These are phyloP conservation scores for Drosophila anceps DNA, from an alignment of 2,888 invertebrate genomes.

Conservation along the genomic window DNA sequence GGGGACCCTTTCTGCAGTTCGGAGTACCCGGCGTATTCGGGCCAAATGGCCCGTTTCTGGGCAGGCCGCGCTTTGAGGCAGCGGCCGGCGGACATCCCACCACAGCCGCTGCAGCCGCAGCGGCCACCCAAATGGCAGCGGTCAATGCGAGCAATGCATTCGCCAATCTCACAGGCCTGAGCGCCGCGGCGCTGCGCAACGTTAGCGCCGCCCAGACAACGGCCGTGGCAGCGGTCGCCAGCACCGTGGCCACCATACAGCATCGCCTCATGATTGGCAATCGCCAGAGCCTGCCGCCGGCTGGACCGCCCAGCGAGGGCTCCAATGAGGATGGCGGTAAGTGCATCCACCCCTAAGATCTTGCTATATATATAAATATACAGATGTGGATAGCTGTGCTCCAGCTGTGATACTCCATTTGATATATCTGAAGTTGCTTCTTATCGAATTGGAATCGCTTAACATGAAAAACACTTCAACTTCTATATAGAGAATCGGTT, in stretches of 20 bases:
- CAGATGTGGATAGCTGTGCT: neutral
- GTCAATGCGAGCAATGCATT: slow-evolving; percentile 84
- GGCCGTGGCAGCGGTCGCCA: slow-evolving; percentile 84
- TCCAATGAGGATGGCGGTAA: slow-evolving; percentile 84
- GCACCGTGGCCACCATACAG: slow-evolving; percentile 84
- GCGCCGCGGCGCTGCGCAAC: slow-evolving; percentile 83
- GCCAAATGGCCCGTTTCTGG: slow-evolving; percentile 81
- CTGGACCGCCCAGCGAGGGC: slow-evolving; percentile 84
- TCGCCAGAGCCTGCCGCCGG: slow-evolving; percentile 81
- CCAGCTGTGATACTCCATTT: too few species aligned
- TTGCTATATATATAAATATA: neutral
- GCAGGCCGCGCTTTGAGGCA: slow-evolving; percentile 82
- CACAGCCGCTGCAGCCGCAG: slow-evolving; percentile 82
- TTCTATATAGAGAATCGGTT: neutral
- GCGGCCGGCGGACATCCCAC: slow-evolving; percentile 72
- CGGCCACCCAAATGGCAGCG: slow-evolving; percentile 81
- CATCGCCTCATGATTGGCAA: slow-evolving; percentile 84
- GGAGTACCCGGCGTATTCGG: slow-evolving; percentile 84
- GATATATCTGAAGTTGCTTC: neutral
- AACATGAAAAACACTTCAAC: neutral
- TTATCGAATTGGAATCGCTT: neutral
- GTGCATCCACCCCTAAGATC: slow-evolving; percentile 37
- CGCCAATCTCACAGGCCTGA: slow-evolving; percentile 83
- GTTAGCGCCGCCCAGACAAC: slow-evolving; percentile 84
- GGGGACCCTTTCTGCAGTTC: slow-evolving; percentile 83